phyloP scores from a whole-genome alignment of 2,113 vertebrate genomes.

The Lepisosteus oculatus region DNA sequence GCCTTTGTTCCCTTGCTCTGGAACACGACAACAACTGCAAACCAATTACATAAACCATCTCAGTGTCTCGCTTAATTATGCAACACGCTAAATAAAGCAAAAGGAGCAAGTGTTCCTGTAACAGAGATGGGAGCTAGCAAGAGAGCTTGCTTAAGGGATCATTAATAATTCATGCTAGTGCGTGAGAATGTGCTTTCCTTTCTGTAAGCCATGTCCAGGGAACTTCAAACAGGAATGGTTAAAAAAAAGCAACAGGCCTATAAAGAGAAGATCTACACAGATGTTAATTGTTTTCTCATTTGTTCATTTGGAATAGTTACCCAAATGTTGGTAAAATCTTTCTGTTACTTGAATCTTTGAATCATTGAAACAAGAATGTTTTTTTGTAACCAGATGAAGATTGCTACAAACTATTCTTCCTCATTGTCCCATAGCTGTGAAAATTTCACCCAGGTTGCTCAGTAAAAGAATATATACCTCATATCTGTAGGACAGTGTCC shows the following conservation, averaged over 20 bases:
- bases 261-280: not conserved
- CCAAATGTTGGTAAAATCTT: too few species aligned
- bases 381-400: too few species aligned
- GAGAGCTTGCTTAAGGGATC: slow-evolving; percentile 26
- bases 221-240: slow-evolving; percentile 6
- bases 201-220: slow-evolving; percentile 7
- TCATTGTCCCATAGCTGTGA: too few species aligned
- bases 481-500: too few species aligned
- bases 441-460: too few species aligned
- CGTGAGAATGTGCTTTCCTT: slow-evolving; percentile 25
- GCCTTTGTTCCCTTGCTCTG: slow-evolving; percentile 28
- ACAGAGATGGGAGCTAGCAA: not conserved
- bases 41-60: slow-evolving; percentile 31
- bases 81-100: too few species aligned
- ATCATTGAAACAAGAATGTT: too few species aligned
- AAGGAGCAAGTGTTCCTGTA: not conserved
- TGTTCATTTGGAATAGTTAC: too few species aligned
- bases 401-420: too few species aligned
- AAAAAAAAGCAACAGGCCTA: not conserved
- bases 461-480: too few species aligned
- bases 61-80: slow-evolving; percentile 35
- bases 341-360: too few species aligned
- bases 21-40: slow-evolving; percentile 35
- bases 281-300: too few species aligned
- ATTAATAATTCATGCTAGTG: slow-evolving; percentile 44